Base-by-base conservation (phyloP, 2,888 invertebrate species). In the Latrodectus hesperus region DNA sequence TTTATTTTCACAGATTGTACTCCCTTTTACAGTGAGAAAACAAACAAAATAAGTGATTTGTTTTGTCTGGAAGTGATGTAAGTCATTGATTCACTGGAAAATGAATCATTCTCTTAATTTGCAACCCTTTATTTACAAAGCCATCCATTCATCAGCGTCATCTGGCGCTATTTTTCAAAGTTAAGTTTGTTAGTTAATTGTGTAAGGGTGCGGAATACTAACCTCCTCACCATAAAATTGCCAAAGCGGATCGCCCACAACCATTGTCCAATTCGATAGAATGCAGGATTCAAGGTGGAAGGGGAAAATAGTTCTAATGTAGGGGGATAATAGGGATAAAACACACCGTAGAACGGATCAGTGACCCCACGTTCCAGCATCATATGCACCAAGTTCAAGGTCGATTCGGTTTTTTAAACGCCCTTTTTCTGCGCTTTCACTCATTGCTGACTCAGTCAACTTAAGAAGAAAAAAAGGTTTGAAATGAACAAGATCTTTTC, bases 351-450 rank as follows among this genome's bases (percentile, higher is more conserved):
- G 65, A 17, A 65, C 65, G 65, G 65, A 65, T 65, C 65, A 65
- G n/a, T 65, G 17, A 65, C 65, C 65, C 17, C 10, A 17, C 65
- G n/a, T 17, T 65, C 12, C 11, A 65, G 5, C 65, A 65, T 38
- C 38, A 38, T 38, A 38, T 38, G 38, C 38, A 38, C 38, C 65
- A 65, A 65, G 65, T 65, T 65, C 65, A 65, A 65, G 65, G 65
- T 14, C 65, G 65, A 17, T 17, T n/a, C 65, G 65, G n/a, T 65
- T 17, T 17, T 17, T 17, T 17, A 17, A 65, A 17, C 65, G 65
- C 65, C n/a, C n/a, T 17, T 65, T 65, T n/a, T 65, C 65, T 38
- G 12, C 65, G 65, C 65, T 65, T 65, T 65, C 65, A 65, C 65
- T 17, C 38, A 38, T 38, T 38, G 38, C 38, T 38, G 38, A 38